Conservation (phyloP, 1,140 invertebrate species). For the Elysia chlorotica region DNA sequence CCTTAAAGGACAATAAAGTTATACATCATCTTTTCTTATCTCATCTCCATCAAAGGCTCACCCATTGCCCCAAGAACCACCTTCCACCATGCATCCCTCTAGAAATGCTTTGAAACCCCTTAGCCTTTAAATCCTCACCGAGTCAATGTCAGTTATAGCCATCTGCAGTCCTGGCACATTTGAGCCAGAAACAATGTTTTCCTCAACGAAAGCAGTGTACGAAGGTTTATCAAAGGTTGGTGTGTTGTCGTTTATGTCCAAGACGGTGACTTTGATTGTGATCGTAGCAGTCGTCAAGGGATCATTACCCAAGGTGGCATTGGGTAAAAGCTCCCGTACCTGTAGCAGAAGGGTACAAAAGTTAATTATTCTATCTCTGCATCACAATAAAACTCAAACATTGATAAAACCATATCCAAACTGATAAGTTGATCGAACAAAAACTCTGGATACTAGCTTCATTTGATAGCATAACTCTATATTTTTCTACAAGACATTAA, state of each 20-base stretch:
- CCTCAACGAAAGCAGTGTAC: slow-evolving; percentile 32
- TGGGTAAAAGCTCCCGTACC: slow-evolving; percentile 38
- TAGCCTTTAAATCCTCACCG: not conserved
- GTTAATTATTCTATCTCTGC: not conserved
- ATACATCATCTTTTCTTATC: no score
- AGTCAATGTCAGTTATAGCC: slow-evolving; percentile 32
- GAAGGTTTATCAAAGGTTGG: slow-evolving; percentile 31
- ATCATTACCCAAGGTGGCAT: slow-evolving; percentile 29
- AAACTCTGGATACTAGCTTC: no score
- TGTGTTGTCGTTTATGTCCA: slow-evolving; percentile 44
- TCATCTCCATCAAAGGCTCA: no score
- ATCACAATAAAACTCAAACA: no score
- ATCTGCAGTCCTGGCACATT: slow-evolving; percentile 37
- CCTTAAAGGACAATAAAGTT: no score
- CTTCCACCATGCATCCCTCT: no score
- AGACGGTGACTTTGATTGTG: slow-evolving; percentile 31
- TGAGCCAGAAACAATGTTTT: slow-evolving; percentile 32
- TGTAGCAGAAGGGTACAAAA: slow-evolving; percentile 9
- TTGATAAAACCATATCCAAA: no score
- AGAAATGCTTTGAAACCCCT: no score
- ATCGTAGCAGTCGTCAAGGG: slow-evolving; percentile 29
- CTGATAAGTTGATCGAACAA: no score
- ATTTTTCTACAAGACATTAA: no score
- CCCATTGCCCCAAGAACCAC: no score
- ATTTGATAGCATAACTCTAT: no score